Evolutionary conservation across 1,140 invertebrate genomes (phyloP).

Genomic region (Mylabris phalerata): DNA sequence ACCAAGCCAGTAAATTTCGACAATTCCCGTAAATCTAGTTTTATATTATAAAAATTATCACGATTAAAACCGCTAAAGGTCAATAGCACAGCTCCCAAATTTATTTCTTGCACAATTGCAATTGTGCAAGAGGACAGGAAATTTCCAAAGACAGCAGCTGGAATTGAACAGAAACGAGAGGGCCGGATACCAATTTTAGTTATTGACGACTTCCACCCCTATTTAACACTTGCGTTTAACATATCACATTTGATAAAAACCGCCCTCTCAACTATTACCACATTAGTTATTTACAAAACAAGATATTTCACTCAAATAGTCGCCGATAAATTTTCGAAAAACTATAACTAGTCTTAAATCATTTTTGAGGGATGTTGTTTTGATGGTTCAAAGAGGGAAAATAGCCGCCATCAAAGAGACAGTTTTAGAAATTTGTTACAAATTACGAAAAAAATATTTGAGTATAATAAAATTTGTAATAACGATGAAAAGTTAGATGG

Average conservation of each 20-base stretch:
- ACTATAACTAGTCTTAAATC: constrained; percentile 9
- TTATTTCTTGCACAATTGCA: too few relatives aligned
- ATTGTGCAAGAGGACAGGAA: neutral
- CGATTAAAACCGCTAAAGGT: neutral
- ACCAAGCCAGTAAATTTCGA: neutral
- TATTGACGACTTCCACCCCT: constrained; percentile 20
- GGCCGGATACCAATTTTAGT: constrained; percentile 14
- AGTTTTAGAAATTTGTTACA: too few relatives aligned
- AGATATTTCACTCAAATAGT: constrained; percentile 18
- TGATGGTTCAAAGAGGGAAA: neutral
- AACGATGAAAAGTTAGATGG: too few relatives aligned
- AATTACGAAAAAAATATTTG: too few relatives aligned
- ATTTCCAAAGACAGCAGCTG: constrained; percentile 12
- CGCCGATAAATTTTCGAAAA: constrained; percentile 1
- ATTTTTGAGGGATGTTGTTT: neutral
- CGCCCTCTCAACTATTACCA: constrained; percentile 3
- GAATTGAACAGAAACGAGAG: neutral
- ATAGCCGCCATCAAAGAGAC: neutral
- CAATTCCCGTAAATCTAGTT: too few relatives aligned
- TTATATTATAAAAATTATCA: too few relatives aligned
- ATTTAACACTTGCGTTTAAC: constrained; percentile 16
- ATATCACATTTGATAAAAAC: constrained; percentile 4
- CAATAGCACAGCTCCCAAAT: neutral
- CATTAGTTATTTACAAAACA: constrained; percentile 22
- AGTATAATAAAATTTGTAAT: neutral